Conservation (phyloP, 1,140 invertebrate species). For the Mizuhopecten yessoensis region DNA sequence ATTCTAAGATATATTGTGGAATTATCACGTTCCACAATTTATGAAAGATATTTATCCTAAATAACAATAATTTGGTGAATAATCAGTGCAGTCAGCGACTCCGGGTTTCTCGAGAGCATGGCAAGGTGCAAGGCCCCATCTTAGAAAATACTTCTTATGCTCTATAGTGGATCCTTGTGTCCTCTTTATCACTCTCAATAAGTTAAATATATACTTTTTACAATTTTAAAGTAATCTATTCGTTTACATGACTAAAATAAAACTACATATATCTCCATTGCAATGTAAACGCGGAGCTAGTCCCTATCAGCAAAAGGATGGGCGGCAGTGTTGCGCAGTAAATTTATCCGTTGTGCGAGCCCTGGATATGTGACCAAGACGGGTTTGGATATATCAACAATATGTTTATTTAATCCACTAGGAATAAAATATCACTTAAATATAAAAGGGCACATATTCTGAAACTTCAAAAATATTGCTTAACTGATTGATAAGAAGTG, state of each 20-base stretch:
- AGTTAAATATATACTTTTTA: neutral
- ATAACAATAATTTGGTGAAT: neutral
- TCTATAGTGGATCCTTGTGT: neutral
- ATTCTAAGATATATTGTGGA: constrained; percentile 1
- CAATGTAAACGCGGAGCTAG: neutral
- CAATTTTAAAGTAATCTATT: neutral
- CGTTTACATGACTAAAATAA: neutral
- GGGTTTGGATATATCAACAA: neutral
- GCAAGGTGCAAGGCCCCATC: neutral
- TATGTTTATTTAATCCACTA: too few species aligned
- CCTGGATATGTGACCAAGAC: neutral
- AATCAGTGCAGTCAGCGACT: neutral
- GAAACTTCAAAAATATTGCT: too few species aligned
- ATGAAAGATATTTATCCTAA: neutral
- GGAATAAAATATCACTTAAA: too few species aligned
- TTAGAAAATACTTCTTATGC: constrained; percentile 9
- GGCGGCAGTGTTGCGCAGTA: neutral
- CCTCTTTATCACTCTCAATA: neutral
- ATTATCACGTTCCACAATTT: constrained; percentile 28
- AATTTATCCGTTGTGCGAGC: neutral
- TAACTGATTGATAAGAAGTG: too few species aligned
- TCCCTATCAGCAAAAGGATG: constrained; percentile 11
- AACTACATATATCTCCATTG: neutral
- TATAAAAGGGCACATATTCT: too few species aligned
- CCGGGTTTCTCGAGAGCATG: neutral